Conservation (phyloP, 2,888 invertebrate genomes). For the Cordilura impudica region DNA sequence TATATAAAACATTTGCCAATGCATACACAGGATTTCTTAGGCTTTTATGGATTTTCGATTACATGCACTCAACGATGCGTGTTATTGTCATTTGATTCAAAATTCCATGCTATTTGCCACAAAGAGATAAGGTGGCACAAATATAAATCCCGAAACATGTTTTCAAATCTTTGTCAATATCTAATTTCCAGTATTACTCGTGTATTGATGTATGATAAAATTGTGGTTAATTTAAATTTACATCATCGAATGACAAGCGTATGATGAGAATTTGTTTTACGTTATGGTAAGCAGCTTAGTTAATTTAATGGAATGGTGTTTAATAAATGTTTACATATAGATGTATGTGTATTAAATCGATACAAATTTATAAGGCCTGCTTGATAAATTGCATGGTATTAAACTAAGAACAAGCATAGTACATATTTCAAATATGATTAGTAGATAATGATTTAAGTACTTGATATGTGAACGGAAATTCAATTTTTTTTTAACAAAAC, state of each 20-base stretch:
- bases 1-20: not conserved
- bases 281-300: not conserved
- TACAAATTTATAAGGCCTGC: not conserved
- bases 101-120: slow-evolving; percentile 45
- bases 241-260: slow-evolving; percentile 12
- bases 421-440: too few relatives aligned
- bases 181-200: too few relatives aligned
- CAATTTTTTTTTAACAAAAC: too few relatives aligned
- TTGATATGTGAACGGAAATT: too few relatives aligned
- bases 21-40: slow-evolving; percentile 3
- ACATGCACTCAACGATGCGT: slow-evolving; percentile 37
- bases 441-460: too few relatives aligned
- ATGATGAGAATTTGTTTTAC: not conserved
- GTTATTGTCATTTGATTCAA: slow-evolving; percentile 26
- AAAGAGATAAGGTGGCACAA: slow-evolving; percentile 19
- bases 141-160: not conserved
- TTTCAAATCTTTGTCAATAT: not conserved
- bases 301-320: not conserved
- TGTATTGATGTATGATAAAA: too few relatives aligned
- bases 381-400: slow-evolving; percentile 3
- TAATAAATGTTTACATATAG: too few relatives aligned
- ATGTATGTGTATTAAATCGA: not conserved
- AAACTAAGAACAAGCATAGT: too few relatives aligned
- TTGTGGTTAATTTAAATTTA: not conserved
- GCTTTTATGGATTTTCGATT: slow-evolving; percentile 50